Conservation (phyloP, 2,888 invertebrate genomes). For the Morpho deidamia region DNA sequence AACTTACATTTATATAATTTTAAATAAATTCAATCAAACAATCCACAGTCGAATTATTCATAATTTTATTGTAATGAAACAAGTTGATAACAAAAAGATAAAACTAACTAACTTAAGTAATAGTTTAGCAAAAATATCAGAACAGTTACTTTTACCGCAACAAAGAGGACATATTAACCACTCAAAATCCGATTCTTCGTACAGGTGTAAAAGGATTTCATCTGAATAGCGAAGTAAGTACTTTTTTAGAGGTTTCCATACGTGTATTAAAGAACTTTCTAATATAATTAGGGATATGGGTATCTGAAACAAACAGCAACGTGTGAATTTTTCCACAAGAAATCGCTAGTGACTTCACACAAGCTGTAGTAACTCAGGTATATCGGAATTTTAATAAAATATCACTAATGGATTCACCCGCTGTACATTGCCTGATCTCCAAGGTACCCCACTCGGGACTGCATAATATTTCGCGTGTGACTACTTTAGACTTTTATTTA, state of each 20-base stretch:
- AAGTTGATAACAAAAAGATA: not conserved
- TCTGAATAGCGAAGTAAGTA: not conserved
- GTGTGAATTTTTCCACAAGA: not conserved
- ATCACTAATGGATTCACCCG: too few species aligned
- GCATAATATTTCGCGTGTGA: too few species aligned
- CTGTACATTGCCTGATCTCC: too few species aligned
- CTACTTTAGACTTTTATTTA: too few species aligned
- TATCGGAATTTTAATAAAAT: too few species aligned
- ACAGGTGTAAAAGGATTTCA: not conserved
- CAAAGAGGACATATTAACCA: slow-evolving; percentile 1
- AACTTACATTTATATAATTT: too few species aligned
- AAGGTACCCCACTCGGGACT: too few species aligned
- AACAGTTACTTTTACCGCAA: slow-evolving; percentile 2
- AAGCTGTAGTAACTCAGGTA: too few species aligned
- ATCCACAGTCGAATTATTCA: not conserved
- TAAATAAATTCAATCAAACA: too few species aligned
- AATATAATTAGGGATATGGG: not conserved
- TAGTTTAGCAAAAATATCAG: not conserved
- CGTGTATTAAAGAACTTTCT: slow-evolving; percentile 1
- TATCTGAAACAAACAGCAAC: slow-evolving; percentile 3
- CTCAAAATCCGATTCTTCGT: not conserved
- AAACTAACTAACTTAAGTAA: slow-evolving; percentile 1
- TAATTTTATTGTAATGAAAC: not conserved
- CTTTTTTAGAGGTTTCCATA: not conserved
- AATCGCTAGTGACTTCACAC: too few species aligned